A percentile compares a stretch with the other conserved stretches of the same genome.
These are phyloP conservation scores for Lacanobia wlatinum DNA, from an alignment of 2,888 invertebrate genomes.

Conservation along the genomic window DNA sequence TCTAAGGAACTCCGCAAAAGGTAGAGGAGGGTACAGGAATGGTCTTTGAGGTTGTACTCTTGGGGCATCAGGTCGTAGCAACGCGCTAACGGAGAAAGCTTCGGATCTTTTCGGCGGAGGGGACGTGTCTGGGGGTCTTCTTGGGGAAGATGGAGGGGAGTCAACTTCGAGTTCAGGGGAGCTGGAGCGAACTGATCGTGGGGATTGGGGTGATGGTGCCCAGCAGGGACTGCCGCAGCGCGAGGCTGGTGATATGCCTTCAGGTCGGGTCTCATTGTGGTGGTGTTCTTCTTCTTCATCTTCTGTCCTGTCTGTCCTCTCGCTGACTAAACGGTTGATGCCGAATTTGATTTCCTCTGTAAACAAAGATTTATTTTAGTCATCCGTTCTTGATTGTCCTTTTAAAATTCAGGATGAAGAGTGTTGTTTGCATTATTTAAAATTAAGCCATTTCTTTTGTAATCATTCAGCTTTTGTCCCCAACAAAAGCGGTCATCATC, in stretches of 20 bases:
- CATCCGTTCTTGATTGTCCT: background rate
- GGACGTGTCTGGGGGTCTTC: slow-evolving; percentile 88
- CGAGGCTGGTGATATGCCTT: slow-evolving; percentile 86
- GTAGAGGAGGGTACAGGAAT: slow-evolving; percentile 91
- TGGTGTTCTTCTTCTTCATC: slow-evolving; percentile 91
- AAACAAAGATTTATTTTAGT: slow-evolving; percentile 73
- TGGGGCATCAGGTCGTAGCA: slow-evolving; percentile 95
- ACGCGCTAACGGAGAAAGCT: slow-evolving; percentile 95
- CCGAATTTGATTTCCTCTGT: slow-evolving; percentile 96
- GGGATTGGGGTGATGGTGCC: slow-evolving; percentile 87
- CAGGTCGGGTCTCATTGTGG: slow-evolving; percentile 81
- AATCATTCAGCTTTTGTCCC: slow-evolving; percentile 27
- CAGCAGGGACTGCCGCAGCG: slow-evolving; percentile 90
- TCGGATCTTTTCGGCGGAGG: slow-evolving; percentile 93
- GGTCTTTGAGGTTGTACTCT: slow-evolving; percentile 91
- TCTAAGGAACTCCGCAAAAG: slow-evolving; percentile 92
- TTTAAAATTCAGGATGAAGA: background rate
- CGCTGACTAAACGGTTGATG: slow-evolving; percentile 94
- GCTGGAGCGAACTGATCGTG: slow-evolving; percentile 89
- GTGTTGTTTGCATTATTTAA: slow-evolving; percentile 15
- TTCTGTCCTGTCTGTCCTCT: slow-evolving; percentile 92
- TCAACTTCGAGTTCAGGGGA: slow-evolving; percentile 95
- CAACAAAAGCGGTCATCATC: slow-evolving; percentile 49
- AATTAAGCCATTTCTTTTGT: slow-evolving; percentile 42
- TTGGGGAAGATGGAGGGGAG: slow-evolving; percentile 92